Percentiles rank a stretch among this genome's conserved stretches.
phyloP scores from a whole-genome alignment of 2,888 invertebrate genomes.

The Andrena flavipes region DNA sequence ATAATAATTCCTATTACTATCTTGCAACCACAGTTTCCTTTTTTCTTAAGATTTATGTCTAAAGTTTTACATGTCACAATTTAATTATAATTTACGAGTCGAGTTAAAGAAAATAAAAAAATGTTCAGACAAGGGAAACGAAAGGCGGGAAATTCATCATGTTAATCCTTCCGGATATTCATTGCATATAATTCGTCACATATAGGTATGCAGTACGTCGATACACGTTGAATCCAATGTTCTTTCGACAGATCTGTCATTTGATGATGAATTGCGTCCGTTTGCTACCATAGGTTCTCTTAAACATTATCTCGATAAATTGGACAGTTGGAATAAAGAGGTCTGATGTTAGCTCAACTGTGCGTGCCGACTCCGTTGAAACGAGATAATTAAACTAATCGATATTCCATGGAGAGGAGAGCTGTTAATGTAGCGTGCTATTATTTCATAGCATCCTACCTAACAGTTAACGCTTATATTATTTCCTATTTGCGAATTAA shows the following conservation, averaged over 20 bases:
- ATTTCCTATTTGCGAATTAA: background rate
- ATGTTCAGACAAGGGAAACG: no score
- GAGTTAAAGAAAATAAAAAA: no score
- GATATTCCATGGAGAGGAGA: background rate
- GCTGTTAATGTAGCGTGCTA: background rate
- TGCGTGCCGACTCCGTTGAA: background rate
- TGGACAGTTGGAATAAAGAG: conserved; percentile 5
- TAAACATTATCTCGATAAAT: conserved; percentile 24
- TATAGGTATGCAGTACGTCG: no score
- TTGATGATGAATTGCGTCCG: conserved; percentile 29
- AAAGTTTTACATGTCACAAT: no score
- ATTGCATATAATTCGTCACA: background rate
- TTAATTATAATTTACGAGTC: no score
- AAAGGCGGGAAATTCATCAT: background rate
- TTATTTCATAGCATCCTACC: background rate
- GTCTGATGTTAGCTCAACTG: background rate
- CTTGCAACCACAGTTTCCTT: no score
- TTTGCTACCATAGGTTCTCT: conserved; percentile 18
- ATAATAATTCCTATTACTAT: no score
- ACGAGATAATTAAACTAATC: background rate
- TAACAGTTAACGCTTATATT: background rate
- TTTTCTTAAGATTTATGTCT: no score
- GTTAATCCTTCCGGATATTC: background rate
- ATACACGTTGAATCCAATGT: background rate
- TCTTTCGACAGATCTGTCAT: conserved; percentile 1